Percentiles rank a stretch among this genome's conserved stretches.
Conservation (phyloP, 1,140 invertebrate species). For the Apis laboriosa region DNA sequence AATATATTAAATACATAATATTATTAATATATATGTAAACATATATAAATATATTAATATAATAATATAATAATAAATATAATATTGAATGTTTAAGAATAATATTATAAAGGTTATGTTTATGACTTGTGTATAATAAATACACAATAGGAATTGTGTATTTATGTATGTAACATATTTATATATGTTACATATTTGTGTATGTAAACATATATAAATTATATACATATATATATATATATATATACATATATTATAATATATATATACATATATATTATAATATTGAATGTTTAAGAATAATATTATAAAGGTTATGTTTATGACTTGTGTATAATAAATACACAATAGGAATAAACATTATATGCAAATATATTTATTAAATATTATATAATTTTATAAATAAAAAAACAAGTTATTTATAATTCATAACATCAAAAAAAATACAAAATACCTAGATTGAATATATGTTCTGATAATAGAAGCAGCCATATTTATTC, state of each 20-base stretch:
- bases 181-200: too few relatives aligned
- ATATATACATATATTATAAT: too few relatives aligned
- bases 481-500: conserved; percentile 38
- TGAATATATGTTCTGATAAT: conserved; percentile 13
- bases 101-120: conserved; percentile 36
- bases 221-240: too few relatives aligned
- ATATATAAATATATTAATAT: neutral
- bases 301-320: conserved; percentile 33
- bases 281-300: neutral
- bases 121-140: neutral
- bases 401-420: neutral
- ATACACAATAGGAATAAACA: neutral
- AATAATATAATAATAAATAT: too few relatives aligned
- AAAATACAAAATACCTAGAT: conserved; percentile 37
- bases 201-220: too few relatives aligned
- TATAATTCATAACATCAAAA: neutral
- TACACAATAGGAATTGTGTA: neutral
- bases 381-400: neutral
- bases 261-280: too few relatives aligned
- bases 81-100: neutral
- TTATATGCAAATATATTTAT: neutral
- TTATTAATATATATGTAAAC: neutral
- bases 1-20: neutral
- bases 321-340: neutral
- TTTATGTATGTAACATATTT: too few relatives aligned